These are phyloP conservation scores for Drepana arcuata DNA, from an alignment of 1,140 invertebrate species.

Conservation along the genomic window DNA sequence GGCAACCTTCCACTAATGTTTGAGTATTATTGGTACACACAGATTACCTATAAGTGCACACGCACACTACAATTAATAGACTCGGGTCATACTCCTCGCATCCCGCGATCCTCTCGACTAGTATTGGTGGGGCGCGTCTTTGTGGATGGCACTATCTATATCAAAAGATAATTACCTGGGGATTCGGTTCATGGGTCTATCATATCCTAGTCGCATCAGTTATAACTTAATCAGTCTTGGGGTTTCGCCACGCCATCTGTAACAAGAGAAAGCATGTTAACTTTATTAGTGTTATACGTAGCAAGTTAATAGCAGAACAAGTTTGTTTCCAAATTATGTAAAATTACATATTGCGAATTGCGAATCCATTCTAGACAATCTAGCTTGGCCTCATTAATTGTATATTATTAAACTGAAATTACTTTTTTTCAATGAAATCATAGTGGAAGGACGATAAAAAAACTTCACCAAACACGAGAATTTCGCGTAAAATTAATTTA, in stretches of 20 bases:
- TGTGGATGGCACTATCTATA: no score
- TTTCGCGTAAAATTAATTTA: conserved; percentile 45
- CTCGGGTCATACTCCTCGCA: no score
- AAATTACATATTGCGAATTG: conserved; percentile 18
- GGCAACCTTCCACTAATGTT: no score
- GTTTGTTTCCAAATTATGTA: conserved; percentile 18
- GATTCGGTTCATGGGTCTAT: conserved; percentile 32
- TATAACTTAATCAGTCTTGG: conserved; percentile 55
- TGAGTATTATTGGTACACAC: no score
- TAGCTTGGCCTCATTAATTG: conserved; percentile 31
- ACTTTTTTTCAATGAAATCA: conserved; percentile 31
- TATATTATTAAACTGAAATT: conserved; percentile 41
- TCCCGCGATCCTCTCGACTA: no score
- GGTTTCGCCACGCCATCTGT: conserved; percentile 44
- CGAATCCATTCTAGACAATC: conserved; percentile 19
- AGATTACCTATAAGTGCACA: no score
- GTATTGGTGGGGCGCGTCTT: no score
- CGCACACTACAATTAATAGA: no score
- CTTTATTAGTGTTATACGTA: conserved; percentile 6
- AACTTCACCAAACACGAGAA: conserved; percentile 39
- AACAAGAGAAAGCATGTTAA: conserved; percentile 44
- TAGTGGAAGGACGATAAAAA: conserved; percentile 26
- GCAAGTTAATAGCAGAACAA: conserved; percentile 12
- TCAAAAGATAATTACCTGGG: conserved; percentile 24
- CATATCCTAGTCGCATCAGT: conserved; percentile 45